A percentile compares a stretch with the other conserved stretches of the same genome.
Evolutionary conservation across 2,797 vertebrate genomes (phyloP).

Genomic region (Sebastiscus albofasciatus): DNA sequence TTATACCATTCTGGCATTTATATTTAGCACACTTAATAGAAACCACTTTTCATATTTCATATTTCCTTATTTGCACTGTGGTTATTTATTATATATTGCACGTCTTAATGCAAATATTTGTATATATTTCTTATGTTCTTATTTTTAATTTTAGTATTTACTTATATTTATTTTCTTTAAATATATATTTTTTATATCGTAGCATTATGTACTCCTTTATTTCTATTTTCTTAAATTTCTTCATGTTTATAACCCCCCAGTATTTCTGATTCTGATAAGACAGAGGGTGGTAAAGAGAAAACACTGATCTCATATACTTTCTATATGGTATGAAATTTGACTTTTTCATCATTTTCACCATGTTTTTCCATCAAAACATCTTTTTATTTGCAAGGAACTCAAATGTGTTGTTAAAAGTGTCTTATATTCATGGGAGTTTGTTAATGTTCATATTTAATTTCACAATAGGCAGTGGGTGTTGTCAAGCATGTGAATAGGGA

Average conservation of each 20-base stretch:
- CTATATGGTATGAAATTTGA: neutral
- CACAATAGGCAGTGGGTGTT: neutral
- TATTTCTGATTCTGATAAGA: neutral
- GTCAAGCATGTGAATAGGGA: neutral
- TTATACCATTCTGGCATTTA: too few species aligned
- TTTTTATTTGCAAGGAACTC: neutral
- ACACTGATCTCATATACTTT: neutral
- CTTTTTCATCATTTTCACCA: conserved; percentile 1
- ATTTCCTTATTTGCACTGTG: too few species aligned
- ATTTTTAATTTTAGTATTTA: accelerated
- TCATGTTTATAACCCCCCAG: too few species aligned
- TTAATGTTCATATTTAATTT: neutral
- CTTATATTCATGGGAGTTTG: neutral
- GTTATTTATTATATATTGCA: too few species aligned
- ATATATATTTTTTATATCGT: too few species aligned
- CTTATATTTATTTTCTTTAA: too few species aligned
- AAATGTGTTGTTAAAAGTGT: neutral
- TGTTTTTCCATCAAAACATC: neutral
- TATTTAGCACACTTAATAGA: too few species aligned
- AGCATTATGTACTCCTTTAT: too few species aligned
- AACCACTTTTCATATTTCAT: too few species aligned
- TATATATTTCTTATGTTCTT: too few species aligned
- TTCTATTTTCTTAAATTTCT: too few species aligned
- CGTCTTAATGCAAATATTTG: too few species aligned
- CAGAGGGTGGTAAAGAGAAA: neutral